Percentiles rank a stretch among this genome's conserved stretches.
These are phyloP conservation scores for Heteropelma amictum DNA, from an alignment of 2,888 invertebrate genomes.

Conservation along the genomic window DNA sequence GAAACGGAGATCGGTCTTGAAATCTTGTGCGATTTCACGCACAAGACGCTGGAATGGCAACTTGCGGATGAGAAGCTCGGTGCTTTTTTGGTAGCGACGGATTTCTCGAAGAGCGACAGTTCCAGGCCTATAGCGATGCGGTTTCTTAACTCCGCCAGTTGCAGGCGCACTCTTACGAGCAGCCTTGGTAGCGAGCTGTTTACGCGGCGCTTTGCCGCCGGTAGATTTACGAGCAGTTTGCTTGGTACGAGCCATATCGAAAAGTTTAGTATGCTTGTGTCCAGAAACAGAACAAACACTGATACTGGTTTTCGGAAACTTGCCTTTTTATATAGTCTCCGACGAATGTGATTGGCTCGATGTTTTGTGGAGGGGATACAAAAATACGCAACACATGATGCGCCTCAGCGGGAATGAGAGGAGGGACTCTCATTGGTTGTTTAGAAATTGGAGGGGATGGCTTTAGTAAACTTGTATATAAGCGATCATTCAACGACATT, in stretches of 20 bases:
- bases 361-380: not conserved
- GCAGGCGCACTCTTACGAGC: not conserved
- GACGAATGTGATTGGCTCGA: not conserved
- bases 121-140: not conserved
- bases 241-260: slow-evolving; percentile 86
- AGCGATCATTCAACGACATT: not conserved
- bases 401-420: not conserved
- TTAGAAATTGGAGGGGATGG: not conserved
- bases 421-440: not conserved
- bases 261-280: too few species aligned
- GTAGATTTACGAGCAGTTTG: slow-evolving; percentile 86
- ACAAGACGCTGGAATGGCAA: slow-evolving; percentile 14
- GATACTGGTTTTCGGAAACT: too few species aligned
- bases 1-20: slow-evolving; percentile 7
- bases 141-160: not conserved
- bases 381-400: not conserved
- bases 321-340: not conserved
- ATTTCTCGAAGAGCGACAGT: not conserved
- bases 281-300: too few species aligned
- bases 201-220: slow-evolving; percentile 80
- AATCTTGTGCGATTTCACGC: slow-evolving; percentile 10
- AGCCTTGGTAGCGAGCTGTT: not conserved
- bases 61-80: slow-evolving; percentile 6
- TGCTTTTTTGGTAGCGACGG: slow-evolving; percentile 6
- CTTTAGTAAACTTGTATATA: not conserved